These are phyloP conservation scores for Acanthaster planci DNA, from an alignment of 35 echinoderm and acorn worm genomes.

Conservation along the genomic window DNA sequence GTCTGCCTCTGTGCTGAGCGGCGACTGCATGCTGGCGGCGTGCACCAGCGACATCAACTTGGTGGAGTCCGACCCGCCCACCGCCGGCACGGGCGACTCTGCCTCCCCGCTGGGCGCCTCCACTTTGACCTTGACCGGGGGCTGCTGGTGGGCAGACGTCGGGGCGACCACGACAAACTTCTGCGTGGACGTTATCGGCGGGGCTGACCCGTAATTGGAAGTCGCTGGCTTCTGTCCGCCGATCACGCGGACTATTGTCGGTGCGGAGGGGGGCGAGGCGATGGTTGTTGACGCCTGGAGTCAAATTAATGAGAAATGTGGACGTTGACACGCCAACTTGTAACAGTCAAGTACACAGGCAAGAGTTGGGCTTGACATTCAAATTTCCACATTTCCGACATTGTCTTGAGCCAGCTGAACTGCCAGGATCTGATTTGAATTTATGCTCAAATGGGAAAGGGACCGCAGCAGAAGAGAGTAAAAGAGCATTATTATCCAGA, in stretches of 20 bases:
- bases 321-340: too few species aligned
- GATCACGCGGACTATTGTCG: background rate
- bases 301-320: too few species aligned
- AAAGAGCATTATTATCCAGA: too few species aligned
- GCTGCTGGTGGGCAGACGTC: background rate
- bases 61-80: constrained; percentile 41
- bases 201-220: background rate
- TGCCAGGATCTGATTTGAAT: too few species aligned
- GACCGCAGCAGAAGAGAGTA: too few species aligned
- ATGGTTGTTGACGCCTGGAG: constrained; percentile 14
- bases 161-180: constrained; percentile 11
- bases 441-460: too few species aligned
- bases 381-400: too few species aligned
- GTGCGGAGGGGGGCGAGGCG: constrained; percentile 3
- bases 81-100: background rate
- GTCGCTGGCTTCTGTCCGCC: constrained; percentile 6
- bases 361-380: too few species aligned
- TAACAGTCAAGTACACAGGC: background rate
- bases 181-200: background rate
- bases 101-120: background rate
- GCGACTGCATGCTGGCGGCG: constrained; percentile 87
- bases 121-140: background rate
- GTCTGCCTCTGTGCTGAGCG: constrained; percentile 35
- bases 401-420: too few species aligned
- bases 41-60: constrained; percentile 98